Evolutionary conservation across 2,113 vertebrate genomes (phyloP).

Genomic region (Nipponia nippon): DNA sequence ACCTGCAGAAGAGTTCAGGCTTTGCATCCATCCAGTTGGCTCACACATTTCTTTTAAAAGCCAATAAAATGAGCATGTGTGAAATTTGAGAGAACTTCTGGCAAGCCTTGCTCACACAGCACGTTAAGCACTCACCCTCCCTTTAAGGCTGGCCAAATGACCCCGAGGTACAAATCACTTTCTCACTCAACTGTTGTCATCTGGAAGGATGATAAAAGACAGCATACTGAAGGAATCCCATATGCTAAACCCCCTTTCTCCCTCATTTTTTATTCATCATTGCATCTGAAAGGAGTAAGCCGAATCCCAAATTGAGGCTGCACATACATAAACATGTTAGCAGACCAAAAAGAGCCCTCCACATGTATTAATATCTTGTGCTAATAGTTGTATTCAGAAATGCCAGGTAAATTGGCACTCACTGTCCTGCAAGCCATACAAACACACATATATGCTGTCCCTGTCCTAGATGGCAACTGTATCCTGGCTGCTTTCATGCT

Average conservation of each 20-base stretch:
- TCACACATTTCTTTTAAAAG: accelerated
- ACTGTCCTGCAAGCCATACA: background rate
- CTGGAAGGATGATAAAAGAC: background rate
- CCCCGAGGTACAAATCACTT: background rate
- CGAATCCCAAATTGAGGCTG: background rate
- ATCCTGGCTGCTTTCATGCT: background rate
- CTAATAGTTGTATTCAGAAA: background rate
- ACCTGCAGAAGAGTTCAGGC: background rate
- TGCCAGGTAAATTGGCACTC: background rate
- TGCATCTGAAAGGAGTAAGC: background rate
- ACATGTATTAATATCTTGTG: background rate
- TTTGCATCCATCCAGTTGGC: background rate
- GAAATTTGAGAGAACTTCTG: background rate
- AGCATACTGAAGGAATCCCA: background rate
- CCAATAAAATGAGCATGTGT: background rate
- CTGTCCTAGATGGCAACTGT: background rate
- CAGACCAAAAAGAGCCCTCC: background rate
- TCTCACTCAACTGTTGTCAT: background rate
- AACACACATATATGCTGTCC: background rate
- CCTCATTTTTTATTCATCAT: background rate
- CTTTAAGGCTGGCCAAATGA: background rate
- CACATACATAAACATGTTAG: background rate
- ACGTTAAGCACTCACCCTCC: background rate
- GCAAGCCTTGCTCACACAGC: background rate
- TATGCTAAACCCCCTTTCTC: background rate